phyloP scores from a whole-genome alignment of 2,797 vertebrate species.

The Phoeniculus purpureus region DNA sequence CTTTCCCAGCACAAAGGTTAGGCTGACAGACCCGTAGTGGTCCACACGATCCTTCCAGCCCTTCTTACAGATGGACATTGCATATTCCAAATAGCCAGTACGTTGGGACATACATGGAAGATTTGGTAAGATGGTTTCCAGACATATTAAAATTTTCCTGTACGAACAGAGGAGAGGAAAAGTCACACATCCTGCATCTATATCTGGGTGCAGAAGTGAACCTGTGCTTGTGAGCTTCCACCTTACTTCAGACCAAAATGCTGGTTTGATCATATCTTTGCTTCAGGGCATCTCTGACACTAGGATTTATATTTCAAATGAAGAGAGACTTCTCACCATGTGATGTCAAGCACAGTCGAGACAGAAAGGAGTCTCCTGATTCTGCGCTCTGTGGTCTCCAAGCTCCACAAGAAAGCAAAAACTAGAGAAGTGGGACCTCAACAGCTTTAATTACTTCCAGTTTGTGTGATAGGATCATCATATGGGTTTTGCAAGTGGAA shows the following conservation, averaged over 20 bases:
- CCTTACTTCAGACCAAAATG: constrained; percentile 11
- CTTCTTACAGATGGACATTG: no score
- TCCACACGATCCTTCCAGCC: no score
- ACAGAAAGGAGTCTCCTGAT: constrained; percentile 34
- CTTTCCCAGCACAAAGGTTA: no score
- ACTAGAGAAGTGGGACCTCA: neutral
- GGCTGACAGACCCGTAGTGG: no score
- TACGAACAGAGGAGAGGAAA: neutral
- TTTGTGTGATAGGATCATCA: neutral
- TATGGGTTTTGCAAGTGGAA: neutral
- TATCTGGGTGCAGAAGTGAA: neutral
- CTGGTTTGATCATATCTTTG: constrained; percentile 14
- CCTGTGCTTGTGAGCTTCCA: neutral
- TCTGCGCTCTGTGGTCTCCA: neutral
- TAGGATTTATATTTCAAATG: constrained; percentile 40
- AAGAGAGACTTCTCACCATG: constrained; percentile 32
- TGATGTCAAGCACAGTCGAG: constrained; percentile 13
- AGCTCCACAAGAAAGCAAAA: neutral
- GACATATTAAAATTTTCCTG: neutral
- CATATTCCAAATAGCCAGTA: neutral
- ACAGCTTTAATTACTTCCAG: neutral
- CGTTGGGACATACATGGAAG: neutral
- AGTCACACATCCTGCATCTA: neutral
- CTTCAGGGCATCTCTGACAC: constrained; percentile 23
- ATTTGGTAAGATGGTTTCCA: neutral